A percentile compares a stretch with the other conserved stretches of the same genome.
These are phyloP conservation scores for Mionectes olivaceus DNA, from an alignment of 2,797 vertebrate species.

Conservation along the genomic window DNA sequence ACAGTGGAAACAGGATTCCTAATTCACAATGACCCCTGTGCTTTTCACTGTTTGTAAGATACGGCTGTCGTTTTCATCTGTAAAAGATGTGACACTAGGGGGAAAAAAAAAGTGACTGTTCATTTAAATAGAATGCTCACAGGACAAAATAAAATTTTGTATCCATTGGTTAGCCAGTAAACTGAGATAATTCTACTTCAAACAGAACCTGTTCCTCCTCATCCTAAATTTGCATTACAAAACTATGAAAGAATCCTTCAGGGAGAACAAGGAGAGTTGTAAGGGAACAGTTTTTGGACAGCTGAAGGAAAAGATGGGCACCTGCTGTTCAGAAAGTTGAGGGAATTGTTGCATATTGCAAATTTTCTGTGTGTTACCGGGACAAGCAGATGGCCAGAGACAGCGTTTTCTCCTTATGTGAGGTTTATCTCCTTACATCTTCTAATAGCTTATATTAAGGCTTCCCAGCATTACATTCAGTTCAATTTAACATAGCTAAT, in stretches of 20 bases:
- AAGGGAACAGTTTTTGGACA: slow-evolving; percentile 49
- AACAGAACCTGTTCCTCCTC: slow-evolving; percentile 18
- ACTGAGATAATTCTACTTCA: slow-evolving; percentile 30
- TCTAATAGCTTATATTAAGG: slow-evolving; percentile 51
- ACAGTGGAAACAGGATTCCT: not conserved
- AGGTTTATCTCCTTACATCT: slow-evolving; percentile 48
- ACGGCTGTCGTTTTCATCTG: not conserved
- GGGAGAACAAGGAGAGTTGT: slow-evolving; percentile 9
- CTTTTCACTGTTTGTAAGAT: slow-evolving; percentile 12
- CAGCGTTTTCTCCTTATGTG: slow-evolving; percentile 38
- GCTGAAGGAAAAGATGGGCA: slow-evolving; percentile 66
- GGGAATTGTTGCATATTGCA: slow-evolving; percentile 62
- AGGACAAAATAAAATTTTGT: not conserved
- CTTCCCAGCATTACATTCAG: slow-evolving; percentile 15
- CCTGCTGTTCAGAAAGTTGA: slow-evolving; percentile 68
- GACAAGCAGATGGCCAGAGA: slow-evolving; percentile 71
- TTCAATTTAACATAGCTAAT: slow-evolving; percentile 42
- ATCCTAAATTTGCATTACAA: slow-evolving; percentile 53
- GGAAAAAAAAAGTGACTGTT: not conserved
- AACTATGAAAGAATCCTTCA: slow-evolving; percentile 13
- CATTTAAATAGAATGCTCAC: slow-evolving; percentile 24
- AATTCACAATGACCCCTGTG: not conserved
- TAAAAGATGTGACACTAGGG: not conserved
- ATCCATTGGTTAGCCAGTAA: slow-evolving; percentile 11
- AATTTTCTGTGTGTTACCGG: slow-evolving; percentile 37